These are phyloP conservation scores for Suricata suricatta DNA, from an alignment of 2,113 vertebrate genomes.

Conservation along the genomic window DNA sequence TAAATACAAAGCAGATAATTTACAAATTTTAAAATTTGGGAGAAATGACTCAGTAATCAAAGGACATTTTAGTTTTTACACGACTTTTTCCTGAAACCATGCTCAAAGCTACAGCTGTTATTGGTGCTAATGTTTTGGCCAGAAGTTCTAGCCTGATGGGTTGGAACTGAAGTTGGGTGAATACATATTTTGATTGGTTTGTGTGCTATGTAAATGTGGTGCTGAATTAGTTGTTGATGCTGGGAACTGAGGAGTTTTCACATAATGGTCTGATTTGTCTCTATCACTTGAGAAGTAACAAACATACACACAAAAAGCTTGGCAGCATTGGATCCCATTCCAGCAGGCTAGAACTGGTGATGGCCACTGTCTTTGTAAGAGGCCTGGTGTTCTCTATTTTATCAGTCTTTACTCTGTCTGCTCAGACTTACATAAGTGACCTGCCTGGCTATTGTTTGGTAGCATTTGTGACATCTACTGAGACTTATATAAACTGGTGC, in stretches of 20 bases:
- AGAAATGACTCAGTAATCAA: background rate
- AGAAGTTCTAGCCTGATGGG: background rate
- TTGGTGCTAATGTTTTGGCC: background rate
- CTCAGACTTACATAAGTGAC: too few species aligned
- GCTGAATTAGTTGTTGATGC: background rate
- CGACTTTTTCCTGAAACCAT: background rate
- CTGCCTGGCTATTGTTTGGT: background rate
- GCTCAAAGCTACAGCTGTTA: background rate
- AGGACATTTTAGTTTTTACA: background rate
- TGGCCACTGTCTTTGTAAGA: background rate
- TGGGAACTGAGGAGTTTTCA: background rate
- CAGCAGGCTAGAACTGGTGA: too few species aligned
- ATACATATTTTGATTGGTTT: background rate
- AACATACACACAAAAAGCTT: background rate
- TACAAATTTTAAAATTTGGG: background rate
- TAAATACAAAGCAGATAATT: background rate
- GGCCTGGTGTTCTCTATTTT: background rate
- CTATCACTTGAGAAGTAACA: slow-evolving; percentile 6
- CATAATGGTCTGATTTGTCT: background rate
- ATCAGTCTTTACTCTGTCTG: background rate
- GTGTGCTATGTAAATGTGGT: background rate
- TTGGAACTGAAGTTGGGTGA: background rate
- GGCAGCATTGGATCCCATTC: background rate
- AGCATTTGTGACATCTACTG: background rate
- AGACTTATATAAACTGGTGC: background rate